Conservation (phyloP, 2,797 vertebrate genomes). For the Gallinago stenura region DNA sequence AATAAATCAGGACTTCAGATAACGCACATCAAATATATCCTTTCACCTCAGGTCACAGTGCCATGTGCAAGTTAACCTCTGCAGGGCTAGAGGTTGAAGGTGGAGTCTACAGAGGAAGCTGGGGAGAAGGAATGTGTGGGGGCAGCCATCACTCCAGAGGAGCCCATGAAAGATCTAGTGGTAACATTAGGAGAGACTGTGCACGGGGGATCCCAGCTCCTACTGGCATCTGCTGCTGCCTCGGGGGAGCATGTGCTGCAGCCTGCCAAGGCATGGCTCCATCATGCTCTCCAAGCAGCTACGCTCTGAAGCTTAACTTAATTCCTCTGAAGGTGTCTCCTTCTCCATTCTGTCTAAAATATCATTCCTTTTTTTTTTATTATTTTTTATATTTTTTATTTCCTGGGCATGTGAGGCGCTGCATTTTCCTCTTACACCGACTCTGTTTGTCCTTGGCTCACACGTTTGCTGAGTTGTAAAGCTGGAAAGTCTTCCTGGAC, state of each 20-base stretch:
- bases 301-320: not conserved
- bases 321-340: not conserved
- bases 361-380: not conserved
- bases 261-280: not conserved
- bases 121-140: not conserved
- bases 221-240: not conserved
- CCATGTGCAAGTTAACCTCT: not conserved
- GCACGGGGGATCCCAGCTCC: not conserved
- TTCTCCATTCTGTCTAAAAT: not conserved
- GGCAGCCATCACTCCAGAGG: not conserved
- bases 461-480: not conserved
- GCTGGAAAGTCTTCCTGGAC: not conserved
- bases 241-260: not conserved
- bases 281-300: not conserved
- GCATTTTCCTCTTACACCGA: not conserved
- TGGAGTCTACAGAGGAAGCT: not conserved
- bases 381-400: not conserved
- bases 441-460: not conserved
- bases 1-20: slow-evolving; percentile 38
- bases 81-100: not conserved
- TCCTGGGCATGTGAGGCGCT: not conserved
- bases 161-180: not conserved
- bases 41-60: not conserved
- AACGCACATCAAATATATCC: not conserved
- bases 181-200: not conserved